Percentiles rank a stretch among this genome's conserved stretches.
phyloP scores from a whole-genome alignment of 2,113 vertebrate genomes.

The Pipra filicauda region DNA sequence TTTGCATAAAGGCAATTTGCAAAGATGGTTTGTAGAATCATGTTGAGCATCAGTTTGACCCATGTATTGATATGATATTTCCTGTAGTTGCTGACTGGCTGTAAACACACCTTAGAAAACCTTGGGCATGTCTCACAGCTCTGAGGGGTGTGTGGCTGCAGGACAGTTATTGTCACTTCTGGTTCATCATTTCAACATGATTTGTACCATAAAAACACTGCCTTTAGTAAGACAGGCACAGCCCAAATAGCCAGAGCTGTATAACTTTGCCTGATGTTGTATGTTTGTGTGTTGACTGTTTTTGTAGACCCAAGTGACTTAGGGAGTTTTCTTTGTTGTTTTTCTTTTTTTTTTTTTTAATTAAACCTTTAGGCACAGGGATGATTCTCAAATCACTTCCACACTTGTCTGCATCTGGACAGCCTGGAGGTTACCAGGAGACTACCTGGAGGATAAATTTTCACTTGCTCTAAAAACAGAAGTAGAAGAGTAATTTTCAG shows the following conservation, averaged over 20 bases:
- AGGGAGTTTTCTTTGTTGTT: background rate
- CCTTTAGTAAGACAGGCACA: background rate
- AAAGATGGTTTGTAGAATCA: background rate
- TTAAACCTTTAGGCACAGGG: background rate
- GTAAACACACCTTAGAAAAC: background rate
- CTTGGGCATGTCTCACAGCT: background rate
- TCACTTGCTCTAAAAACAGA: background rate
- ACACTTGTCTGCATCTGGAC: background rate
- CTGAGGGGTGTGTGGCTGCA: background rate
- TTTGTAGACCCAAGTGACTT: background rate
- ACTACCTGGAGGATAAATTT: background rate
- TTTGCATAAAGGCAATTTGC: background rate
- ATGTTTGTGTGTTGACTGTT: background rate
- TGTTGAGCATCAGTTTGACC: background rate
- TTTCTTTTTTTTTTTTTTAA: background rate
- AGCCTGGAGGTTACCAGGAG: background rate
- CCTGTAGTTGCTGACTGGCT: background rate
- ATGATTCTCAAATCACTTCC: background rate
- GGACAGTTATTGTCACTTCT: background rate
- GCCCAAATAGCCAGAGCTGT: background rate
- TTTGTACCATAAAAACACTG: background rate
- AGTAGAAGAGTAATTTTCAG: background rate
- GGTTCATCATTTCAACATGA: background rate
- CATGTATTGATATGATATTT: background rate
- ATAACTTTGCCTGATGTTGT: fast-evolving